Evolutionary conservation across 1,140 invertebrate genomes (phyloP).

Genomic region (Eriosoma lanigerum): DNA sequence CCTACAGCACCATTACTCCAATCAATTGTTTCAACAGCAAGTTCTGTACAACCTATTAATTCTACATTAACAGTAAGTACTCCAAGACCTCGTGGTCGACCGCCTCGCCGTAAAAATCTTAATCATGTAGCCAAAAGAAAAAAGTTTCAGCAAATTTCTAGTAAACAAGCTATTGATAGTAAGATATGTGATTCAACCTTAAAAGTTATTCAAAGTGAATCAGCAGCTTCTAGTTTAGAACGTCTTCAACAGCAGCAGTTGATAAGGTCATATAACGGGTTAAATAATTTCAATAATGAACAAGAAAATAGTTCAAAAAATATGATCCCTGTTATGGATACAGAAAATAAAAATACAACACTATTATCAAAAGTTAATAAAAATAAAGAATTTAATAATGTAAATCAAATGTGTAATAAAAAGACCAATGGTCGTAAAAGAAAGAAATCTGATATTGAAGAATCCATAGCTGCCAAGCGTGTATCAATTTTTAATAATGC

Average conservation of each 20-base stretch:
- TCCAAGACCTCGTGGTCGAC: slow-evolving; percentile 1
- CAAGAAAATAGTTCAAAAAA: neutral
- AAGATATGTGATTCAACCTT: neutral
- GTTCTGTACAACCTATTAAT: neutral
- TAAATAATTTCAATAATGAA: neutral
- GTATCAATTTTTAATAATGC: neutral
- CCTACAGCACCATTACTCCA: neutral
- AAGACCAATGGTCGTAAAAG: slow-evolving; percentile 17
- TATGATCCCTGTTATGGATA: neutral
- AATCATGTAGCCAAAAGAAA: neutral
- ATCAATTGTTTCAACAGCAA: neutral
- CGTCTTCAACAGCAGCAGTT: neutral
- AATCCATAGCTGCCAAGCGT: neutral
- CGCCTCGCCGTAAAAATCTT: neutral
- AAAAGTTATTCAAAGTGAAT: neutral
- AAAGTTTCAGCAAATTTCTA: neutral
- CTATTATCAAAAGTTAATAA: too few species aligned
- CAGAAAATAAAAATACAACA: neutral
- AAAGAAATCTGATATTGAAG: neutral
- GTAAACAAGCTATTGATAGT: neutral
- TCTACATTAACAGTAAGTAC: neutral
- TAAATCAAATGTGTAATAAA: neutral
- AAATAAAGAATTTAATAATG: neutral
- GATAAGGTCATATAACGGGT: neutral
- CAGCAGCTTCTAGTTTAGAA: neutral